Percentiles rank a stretch among this genome's conserved stretches.
phyloP scores from a whole-genome alignment of 2,113 vertebrate genomes.

The Sapajus apella region DNA sequence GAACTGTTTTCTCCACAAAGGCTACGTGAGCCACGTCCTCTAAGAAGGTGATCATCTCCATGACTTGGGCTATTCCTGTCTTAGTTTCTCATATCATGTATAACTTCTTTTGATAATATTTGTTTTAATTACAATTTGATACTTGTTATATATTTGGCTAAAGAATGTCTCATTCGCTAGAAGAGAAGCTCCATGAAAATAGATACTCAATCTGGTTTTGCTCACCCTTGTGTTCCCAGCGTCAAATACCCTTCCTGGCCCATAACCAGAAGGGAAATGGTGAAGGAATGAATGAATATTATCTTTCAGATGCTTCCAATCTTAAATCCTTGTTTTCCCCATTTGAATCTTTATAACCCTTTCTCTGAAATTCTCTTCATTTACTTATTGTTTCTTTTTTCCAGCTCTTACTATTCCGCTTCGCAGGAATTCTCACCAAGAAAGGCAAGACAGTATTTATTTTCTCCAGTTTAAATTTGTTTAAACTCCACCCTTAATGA shows the following conservation, averaged over 20 bases:
- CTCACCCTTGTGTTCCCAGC: not conserved
- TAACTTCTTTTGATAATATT: not conserved
- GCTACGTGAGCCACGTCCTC: not conserved
- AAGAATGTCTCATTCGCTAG: not conserved
- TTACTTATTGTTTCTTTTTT: not conserved
- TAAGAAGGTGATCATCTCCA: not conserved
- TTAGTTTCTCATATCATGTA: not conserved
- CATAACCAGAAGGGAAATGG: not conserved
- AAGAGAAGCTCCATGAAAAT: not conserved
- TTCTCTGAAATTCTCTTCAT: not conserved
- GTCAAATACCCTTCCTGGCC: not conserved
- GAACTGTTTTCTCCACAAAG: not conserved
- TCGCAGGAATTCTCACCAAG: not conserved
- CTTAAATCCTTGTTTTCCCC: not conserved
- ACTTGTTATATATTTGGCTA: not conserved
- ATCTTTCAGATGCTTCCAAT: not conserved
- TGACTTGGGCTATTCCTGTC: not conserved
- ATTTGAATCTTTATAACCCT: not conserved
- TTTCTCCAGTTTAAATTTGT: not conserved
- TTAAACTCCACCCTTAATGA: not conserved
- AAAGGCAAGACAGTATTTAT: not conserved
- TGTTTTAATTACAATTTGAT: not conserved
- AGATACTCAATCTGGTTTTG: not conserved
- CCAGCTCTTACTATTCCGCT: not conserved
- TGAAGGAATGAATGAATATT: not conserved